These are phyloP conservation scores for Cheilosia vulpina DNA, from an alignment of 2,888 invertebrate species.

Conservation along the genomic window DNA sequence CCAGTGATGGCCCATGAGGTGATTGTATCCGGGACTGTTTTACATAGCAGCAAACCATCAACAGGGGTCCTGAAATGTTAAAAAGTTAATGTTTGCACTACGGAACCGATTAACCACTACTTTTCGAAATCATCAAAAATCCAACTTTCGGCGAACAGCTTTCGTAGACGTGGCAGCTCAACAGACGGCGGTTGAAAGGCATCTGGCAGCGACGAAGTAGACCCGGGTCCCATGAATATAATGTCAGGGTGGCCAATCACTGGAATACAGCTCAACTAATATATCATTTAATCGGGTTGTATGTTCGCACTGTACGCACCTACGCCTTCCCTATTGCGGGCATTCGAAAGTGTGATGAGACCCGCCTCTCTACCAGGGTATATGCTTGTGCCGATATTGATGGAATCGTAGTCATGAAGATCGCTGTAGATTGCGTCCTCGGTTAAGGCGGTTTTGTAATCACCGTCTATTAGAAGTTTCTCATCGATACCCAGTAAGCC, in stretches of 20 bases:
- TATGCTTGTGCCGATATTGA: constrained; percentile 84
- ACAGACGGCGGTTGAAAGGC: constrained; percentile 23
- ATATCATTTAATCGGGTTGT: background rate
- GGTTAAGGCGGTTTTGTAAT: constrained; percentile 84
- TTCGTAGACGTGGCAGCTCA: constrained; percentile 82
- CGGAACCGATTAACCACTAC: constrained; percentile 21
- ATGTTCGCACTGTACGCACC: constrained; percentile 10
- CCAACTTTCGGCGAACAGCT: constrained; percentile 89
- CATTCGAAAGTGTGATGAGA: constrained; percentile 80
- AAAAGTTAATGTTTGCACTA: background rate
- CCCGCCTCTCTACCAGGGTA: constrained; percentile 64
- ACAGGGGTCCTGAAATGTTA: constrained; percentile 41
- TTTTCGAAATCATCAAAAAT: constrained; percentile 85
- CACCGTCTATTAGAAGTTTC: constrained; percentile 87
- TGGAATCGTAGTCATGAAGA: constrained; percentile 27
- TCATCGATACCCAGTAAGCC: constrained; percentile 93
- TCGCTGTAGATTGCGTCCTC: constrained; percentile 30
- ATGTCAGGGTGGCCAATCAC: background rate
- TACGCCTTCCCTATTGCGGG: constrained; percentile 1
- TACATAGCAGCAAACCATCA: constrained; percentile 82
- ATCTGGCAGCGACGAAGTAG: background rate
- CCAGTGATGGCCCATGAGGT: constrained; percentile 93
- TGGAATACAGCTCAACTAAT: background rate
- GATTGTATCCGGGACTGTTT: constrained; percentile 89
- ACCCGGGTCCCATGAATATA: background rate